A percentile compares a stretch with the other conserved stretches of the same genome.
phyloP scores from a whole-genome alignment of 2,113 vertebrate species.

The Rutilus rutilus region DNA sequence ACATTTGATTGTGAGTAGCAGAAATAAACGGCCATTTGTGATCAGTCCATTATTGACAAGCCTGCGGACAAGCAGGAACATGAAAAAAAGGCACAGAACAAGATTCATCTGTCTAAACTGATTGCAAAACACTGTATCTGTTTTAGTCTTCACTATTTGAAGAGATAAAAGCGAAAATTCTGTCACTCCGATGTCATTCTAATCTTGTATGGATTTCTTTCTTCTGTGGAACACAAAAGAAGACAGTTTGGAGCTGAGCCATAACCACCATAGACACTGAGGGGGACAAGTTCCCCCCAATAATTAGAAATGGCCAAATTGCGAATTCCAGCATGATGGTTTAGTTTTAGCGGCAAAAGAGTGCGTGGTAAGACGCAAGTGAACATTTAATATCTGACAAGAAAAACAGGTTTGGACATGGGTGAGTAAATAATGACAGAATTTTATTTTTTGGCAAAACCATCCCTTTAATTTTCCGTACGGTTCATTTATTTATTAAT shows the following conservation, averaged over 20 bases:
- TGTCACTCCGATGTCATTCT: background rate
- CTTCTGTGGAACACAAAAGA: background rate
- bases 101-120: conserved; percentile 41
- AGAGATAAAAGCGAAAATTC: background rate
- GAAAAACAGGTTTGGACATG: background rate
- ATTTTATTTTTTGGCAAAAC: background rate
- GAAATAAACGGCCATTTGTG: conserved; percentile 37
- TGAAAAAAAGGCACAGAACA: conserved; percentile 3
- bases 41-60: conserved; percentile 46
- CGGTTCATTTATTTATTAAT: background rate
- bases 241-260: background rate
- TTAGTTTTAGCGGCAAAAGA: too few species aligned
- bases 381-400: background rate
- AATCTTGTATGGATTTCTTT: background rate
- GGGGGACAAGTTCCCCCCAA: too few species aligned
- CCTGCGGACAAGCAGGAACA: conserved; percentile 39
- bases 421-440: background rate
- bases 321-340: too few species aligned
- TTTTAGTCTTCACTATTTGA: background rate
- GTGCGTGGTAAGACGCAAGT: too few species aligned
- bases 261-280: too few species aligned
- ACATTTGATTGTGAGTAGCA: background rate
- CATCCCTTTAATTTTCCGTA: background rate
- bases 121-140: conserved; percentile 6
- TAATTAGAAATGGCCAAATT: too few species aligned